These are phyloP conservation scores for Chiloscyllium plagiosum DNA, from an alignment of 2,113 vertebrate species.

Conservation along the genomic window DNA sequence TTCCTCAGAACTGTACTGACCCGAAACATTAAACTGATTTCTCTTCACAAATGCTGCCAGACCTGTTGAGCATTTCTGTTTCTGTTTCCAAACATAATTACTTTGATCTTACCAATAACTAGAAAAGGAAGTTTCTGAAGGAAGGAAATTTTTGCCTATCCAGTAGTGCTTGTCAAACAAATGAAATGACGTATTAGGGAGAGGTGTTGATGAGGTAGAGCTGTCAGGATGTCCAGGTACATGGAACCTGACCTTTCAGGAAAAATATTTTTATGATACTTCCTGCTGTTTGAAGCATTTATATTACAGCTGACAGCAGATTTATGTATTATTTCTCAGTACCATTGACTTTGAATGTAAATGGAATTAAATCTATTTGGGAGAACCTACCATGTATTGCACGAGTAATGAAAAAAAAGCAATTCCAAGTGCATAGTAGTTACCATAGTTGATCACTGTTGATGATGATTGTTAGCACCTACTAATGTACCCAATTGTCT, in stretches of 20 bases:
- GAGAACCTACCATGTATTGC: neutral
- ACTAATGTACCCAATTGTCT: neutral
- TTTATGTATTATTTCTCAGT: neutral
- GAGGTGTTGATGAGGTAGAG: neutral
- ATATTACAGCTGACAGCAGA: neutral
- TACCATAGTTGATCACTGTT: constrained; percentile 8
- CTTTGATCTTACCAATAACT: neutral
- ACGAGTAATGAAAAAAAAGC: neutral
- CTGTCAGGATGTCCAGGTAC: neutral
- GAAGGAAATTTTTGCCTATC: neutral
- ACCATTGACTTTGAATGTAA: neutral
- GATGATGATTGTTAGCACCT: constrained; percentile 26
- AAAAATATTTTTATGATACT: neutral
- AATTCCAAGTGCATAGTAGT: neutral
- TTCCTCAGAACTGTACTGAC: too few relatives aligned
- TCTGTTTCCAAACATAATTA: too few relatives aligned
- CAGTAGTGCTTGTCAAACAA: neutral
- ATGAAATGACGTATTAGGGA: neutral
- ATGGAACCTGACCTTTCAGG: neutral
- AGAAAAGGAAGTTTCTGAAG: neutral
- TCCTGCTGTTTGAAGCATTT: neutral
- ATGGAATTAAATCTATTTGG: neutral
- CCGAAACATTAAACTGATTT: too few relatives aligned
- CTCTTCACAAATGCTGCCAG: too few relatives aligned
- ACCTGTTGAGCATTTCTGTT: too few relatives aligned